These are phyloP conservation scores for Sturnira hondurensis DNA, from an alignment of 2,113 vertebrate genomes.

Conservation along the genomic window DNA sequence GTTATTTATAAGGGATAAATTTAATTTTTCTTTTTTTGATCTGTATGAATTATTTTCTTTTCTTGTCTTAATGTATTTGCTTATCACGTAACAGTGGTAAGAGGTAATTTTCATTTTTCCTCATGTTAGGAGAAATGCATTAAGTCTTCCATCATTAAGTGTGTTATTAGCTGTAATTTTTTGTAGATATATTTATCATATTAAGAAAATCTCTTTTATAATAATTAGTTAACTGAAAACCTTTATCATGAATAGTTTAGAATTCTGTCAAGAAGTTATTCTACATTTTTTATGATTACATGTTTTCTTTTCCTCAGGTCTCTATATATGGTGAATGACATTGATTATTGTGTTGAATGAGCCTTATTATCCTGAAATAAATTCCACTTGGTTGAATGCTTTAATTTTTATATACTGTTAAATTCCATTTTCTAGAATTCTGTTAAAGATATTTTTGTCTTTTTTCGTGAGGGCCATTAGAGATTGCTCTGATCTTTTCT, in stretches of 20 bases:
- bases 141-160: neutral
- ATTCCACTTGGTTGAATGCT: neutral
- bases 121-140: neutral
- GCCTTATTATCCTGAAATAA: neutral
- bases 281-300: neutral
- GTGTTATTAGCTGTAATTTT: neutral
- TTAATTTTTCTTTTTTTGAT: neutral
- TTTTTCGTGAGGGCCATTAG: neutral
- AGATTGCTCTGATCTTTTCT: neutral
- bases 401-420: neutral
- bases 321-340: neutral
- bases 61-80: neutral
- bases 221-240: neutral
- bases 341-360: neutral
- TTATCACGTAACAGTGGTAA: neutral
- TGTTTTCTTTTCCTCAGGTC: neutral
- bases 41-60: neutral
- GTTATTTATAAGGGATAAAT: neutral
- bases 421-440: neutral
- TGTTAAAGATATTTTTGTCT: neutral
- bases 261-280: neutral
- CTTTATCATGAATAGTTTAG: neutral
- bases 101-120: neutral
- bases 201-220: neutral
- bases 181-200: neutral